These are phyloP conservation scores for Choreutis nemorana DNA, from an alignment of 2,888 invertebrate genomes.

Conservation along the genomic window DNA sequence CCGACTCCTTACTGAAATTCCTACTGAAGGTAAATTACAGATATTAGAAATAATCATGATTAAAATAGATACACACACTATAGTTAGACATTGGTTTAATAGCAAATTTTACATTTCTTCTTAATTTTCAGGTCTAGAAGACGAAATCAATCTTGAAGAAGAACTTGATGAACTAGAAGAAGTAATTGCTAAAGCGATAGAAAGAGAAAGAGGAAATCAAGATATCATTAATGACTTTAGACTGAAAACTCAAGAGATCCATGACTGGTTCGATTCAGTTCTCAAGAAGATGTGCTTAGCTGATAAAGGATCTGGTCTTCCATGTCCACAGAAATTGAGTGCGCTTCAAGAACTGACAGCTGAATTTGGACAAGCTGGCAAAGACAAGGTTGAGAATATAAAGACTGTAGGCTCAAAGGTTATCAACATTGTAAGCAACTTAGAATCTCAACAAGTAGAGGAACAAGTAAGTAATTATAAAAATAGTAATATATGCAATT, in stretches of 20 bases:
- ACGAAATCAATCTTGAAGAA: constrained; percentile 75
- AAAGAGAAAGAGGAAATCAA: constrained; percentile 79
- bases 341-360: constrained; percentile 75
- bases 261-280: constrained; percentile 82
- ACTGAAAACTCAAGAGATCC: constrained; percentile 75
- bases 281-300: constrained; percentile 82
- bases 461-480: constrained; percentile 77
- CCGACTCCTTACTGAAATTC: constrained; percentile 75
- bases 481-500: not conserved
- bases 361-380: constrained; percentile 78
- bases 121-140: constrained; percentile 58
- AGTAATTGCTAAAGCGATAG: constrained; percentile 74
- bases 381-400: constrained; percentile 74
- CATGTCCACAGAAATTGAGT: constrained; percentile 80
- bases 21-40: constrained; percentile 66
- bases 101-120: constrained; percentile 1
- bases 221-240: constrained; percentile 81
- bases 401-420: constrained; percentile 76
- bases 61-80: not conserved
- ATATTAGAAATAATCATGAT: not conserved
- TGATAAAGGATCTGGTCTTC: constrained; percentile 84
- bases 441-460: constrained; percentile 90
- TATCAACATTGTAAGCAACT: constrained; percentile 81
- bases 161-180: constrained; percentile 76
- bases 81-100: not conserved